A percentile compares a stretch with the other conserved stretches of the same genome.
phyloP scores from a whole-genome alignment of 2,797 vertebrate genomes.

The Pithecia hirsuta region DNA sequence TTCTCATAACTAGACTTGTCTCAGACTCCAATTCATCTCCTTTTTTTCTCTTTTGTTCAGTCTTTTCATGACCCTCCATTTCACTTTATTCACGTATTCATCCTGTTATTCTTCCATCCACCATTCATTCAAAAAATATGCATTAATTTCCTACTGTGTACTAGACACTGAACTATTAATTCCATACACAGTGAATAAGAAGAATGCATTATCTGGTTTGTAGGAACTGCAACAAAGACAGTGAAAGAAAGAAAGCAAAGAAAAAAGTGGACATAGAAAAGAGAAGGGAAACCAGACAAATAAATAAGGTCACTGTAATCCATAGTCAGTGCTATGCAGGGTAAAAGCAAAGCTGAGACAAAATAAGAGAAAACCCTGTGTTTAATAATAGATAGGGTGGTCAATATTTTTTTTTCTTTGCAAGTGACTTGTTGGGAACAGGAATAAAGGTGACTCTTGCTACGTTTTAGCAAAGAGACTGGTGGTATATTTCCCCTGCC shows the following conservation, averaged over 20 bases:
- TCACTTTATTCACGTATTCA: not conserved
- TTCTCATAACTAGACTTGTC: not conserved
- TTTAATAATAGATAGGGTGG: not conserved
- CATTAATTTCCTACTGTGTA: not conserved
- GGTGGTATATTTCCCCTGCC: not conserved
- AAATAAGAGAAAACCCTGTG: not conserved
- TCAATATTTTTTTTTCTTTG: not conserved
- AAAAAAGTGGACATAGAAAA: not conserved
- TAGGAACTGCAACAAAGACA: not conserved
- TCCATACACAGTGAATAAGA: not conserved
- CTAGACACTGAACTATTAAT: not conserved
- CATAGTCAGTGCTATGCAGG: not conserved
- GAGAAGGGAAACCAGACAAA: not conserved
- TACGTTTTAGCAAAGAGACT: not conserved
- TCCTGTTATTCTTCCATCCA: not conserved
- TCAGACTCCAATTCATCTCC: not conserved
- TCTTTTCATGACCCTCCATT: not conserved
- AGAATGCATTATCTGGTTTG: not conserved
- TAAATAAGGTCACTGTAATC: not conserved
- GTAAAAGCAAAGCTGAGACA: not conserved
- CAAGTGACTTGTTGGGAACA: not conserved
- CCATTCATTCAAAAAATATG: not conserved
- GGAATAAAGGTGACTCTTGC: not conserved
- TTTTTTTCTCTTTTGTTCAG: not conserved
- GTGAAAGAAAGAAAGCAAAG: not conserved